Conservation (phyloP, 2,888 invertebrate species). For the Parapristionchus giblindavisi region DNA sequence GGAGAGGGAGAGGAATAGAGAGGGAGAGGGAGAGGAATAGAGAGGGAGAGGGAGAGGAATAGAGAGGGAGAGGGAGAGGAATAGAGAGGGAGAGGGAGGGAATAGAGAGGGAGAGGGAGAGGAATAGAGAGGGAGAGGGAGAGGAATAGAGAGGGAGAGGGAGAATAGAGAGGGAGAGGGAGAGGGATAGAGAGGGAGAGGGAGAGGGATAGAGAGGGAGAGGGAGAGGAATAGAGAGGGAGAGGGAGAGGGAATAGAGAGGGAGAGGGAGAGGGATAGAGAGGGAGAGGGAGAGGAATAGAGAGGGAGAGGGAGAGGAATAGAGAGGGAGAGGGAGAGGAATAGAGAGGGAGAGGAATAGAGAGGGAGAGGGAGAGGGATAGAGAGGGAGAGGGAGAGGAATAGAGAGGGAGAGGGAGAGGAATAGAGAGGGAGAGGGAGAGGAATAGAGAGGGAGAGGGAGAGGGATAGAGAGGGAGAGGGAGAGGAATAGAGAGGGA, state of each 20-base stretch:
- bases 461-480: conserved; percentile 13
- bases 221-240: conserved; percentile 10
- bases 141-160: conserved; percentile 15
- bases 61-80: conserved; percentile 8
- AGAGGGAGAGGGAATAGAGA: neutral
- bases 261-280: too few relatives aligned
- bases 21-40: neutral
- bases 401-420: conserved; percentile 5
- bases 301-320: conserved; percentile 7
- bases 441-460: neutral
- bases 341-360: too few relatives aligned
- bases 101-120: neutral
- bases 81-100: too few relatives aligned
- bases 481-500: neutral
- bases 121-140: neutral
- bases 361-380: neutral
- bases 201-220: neutral
- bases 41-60: conserved; percentile 5
- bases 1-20: neutral
- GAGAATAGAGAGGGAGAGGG: too few relatives aligned
- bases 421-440: neutral
- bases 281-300: neutral
- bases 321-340: conserved; percentile 4
- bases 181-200: neutral
- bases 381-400: conserved; percentile 5